Evolutionary conservation across 2,888 invertebrate species (phyloP).

Genomic region (Oegoconia quadripuncta): DNA sequence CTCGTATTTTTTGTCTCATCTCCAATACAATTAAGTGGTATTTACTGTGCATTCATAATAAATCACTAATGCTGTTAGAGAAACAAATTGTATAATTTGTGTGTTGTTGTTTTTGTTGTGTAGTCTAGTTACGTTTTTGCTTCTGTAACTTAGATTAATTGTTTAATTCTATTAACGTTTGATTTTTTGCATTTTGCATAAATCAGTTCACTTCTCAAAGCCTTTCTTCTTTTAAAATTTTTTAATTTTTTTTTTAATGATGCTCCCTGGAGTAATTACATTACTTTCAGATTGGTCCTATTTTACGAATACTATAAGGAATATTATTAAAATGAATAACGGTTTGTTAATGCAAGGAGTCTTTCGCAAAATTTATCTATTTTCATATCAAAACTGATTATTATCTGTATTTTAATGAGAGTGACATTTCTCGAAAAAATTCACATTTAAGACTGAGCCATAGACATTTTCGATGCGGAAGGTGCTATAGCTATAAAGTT

Average conservation of each 20-base stretch:
- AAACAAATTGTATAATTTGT: constrained; percentile 29
- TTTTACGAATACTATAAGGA: no score
- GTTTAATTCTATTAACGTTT: background rate
- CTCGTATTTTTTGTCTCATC: constrained; percentile 26
- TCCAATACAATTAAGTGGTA: constrained; percentile 26
- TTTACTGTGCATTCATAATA: constrained; percentile 31
- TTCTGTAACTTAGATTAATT: background rate
- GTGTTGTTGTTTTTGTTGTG: constrained; percentile 23
- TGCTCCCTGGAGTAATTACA: no score
- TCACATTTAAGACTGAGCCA: background rate
- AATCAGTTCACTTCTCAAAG: background rate
- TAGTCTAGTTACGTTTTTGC: constrained; percentile 6
- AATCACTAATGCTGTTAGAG: constrained; percentile 31
- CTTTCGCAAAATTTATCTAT: no score
- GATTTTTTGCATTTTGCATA: background rate
- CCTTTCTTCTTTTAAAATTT: no score
- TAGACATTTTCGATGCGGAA: constrained; percentile 22
- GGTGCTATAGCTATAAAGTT: constrained; percentile 25
- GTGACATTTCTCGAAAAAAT: no score
- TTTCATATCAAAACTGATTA: no score
- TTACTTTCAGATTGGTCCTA: no score
- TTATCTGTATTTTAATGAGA: no score
- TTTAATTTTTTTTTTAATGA: background rate
- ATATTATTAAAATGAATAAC: no score
- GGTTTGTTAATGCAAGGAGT: no score